Evolutionary conservation across 2,797 vertebrate genomes (phyloP).

Genomic region (Gymnocypris eckloni): DNA sequence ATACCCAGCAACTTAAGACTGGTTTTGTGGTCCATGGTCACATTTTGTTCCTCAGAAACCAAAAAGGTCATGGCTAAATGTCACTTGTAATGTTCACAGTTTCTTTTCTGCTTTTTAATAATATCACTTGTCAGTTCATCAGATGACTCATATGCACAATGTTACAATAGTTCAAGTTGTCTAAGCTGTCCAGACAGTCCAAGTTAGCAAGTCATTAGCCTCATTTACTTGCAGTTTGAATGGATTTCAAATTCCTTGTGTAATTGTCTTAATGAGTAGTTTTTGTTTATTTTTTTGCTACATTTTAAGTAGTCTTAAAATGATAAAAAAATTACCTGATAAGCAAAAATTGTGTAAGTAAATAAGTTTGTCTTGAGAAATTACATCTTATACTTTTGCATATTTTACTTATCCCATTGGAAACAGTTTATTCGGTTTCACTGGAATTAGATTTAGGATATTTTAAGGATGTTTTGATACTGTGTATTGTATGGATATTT

Average conservation of each 20-base stretch:
- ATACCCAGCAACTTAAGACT: too few relatives aligned
- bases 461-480: background rate
- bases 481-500: background rate
- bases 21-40: too few relatives aligned
- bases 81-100: background rate
- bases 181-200: background rate
- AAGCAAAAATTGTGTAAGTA: too few relatives aligned
- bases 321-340: too few relatives aligned
- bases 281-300: background rate
- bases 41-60: background rate
- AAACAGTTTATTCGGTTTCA: background rate
- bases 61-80: background rate
- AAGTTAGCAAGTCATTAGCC: background rate
- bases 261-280: too few relatives aligned
- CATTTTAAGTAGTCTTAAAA: too few relatives aligned
- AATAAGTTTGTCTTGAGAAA: background rate
- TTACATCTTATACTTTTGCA: background rate
- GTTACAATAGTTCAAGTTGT: background rate
- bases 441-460: background rate
- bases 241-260: too few relatives aligned
- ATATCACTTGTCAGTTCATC: background rate
- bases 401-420: background rate
- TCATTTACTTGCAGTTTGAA: too few relatives aligned
- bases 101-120: conserved; percentile 15
- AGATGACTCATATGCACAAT: background rate